These are phyloP conservation scores for Pristionchus exspectatus DNA, from an alignment of 2,888 invertebrate species.

Conservation along the genomic window DNA sequence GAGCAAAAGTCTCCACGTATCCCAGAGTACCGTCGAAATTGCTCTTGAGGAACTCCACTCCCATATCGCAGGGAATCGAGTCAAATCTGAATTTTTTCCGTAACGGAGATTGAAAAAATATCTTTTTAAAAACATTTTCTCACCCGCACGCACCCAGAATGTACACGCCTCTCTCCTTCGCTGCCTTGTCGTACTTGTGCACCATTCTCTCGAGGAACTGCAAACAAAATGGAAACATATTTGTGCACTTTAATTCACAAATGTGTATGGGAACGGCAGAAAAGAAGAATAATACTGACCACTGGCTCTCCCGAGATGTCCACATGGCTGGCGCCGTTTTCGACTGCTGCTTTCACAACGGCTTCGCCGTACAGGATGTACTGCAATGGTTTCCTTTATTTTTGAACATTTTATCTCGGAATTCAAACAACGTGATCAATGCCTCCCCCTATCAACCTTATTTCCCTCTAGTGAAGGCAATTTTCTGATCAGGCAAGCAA, in stretches of 20 bases:
- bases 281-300: conserved; percentile 48
- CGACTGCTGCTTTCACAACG: conserved; percentile 91
- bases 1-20: conserved; percentile 77
- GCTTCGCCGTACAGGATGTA: conserved; percentile 89
- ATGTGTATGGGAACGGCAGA: too few species aligned
- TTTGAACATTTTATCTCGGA: background rate
- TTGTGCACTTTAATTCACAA: too few species aligned
- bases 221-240: too few species aligned
- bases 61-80: conserved; percentile 92
- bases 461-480: background rate
- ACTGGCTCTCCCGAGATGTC: conserved; percentile 95
- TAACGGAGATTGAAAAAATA: too few species aligned
- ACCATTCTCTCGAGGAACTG: conserved; percentile 91
- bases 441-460: background rate
- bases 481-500: background rate
- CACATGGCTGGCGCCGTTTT: conserved; percentile 89
- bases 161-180: conserved; percentile 84
- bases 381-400: conserved; percentile 72
- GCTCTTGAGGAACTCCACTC: conserved; percentile 87
- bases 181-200: conserved; percentile 86
- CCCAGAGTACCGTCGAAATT: conserved; percentile 85
- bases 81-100: conserved; percentile 85
- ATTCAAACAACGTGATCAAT: background rate
- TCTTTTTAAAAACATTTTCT: background rate
- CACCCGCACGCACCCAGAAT: conserved; percentile 91